phyloP scores from a whole-genome alignment of 2,888 invertebrate species.

The Campaea margaritaria region DNA sequence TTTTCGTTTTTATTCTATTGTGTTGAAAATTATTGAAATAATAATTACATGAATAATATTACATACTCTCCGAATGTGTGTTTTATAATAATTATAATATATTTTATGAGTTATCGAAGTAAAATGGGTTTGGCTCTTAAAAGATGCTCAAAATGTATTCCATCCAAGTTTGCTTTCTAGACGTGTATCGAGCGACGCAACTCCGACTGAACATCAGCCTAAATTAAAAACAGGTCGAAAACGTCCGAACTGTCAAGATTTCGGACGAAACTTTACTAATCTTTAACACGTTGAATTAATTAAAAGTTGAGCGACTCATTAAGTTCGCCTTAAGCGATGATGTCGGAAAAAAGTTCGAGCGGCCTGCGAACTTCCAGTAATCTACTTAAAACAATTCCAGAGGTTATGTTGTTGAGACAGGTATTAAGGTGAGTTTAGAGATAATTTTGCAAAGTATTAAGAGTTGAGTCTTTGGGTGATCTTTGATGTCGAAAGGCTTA shows the following conservation, averaged over 20 bases:
- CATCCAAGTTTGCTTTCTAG: no score
- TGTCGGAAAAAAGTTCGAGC: constrained; percentile 43
- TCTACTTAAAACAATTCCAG: constrained; percentile 46
- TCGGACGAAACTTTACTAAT: constrained; percentile 62
- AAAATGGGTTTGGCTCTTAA: no score
- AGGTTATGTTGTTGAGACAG: constrained; percentile 38
- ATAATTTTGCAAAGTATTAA: constrained; percentile 26
- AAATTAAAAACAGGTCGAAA: constrained; percentile 41
- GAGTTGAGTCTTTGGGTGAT: constrained; percentile 14
- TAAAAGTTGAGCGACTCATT: constrained; percentile 73
- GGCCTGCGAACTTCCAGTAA: constrained; percentile 44
- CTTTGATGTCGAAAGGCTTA: neutral
- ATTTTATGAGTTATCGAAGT: no score
- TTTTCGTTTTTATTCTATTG: no score
- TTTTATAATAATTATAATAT: no score
- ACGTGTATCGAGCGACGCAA: neutral
- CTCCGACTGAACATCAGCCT: constrained; percentile 40
- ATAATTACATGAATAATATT: no score
- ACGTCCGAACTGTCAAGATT: constrained; percentile 52
- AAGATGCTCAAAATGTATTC: no score
- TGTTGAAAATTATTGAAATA: no score
- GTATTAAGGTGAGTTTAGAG: constrained; percentile 30
- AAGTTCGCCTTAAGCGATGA: constrained; percentile 58
- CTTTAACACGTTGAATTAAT: constrained; percentile 70
- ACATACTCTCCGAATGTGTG: no score